Conservation (phyloP, 2,797 vertebrate genomes). For the Enteromius anoplus region DNA sequence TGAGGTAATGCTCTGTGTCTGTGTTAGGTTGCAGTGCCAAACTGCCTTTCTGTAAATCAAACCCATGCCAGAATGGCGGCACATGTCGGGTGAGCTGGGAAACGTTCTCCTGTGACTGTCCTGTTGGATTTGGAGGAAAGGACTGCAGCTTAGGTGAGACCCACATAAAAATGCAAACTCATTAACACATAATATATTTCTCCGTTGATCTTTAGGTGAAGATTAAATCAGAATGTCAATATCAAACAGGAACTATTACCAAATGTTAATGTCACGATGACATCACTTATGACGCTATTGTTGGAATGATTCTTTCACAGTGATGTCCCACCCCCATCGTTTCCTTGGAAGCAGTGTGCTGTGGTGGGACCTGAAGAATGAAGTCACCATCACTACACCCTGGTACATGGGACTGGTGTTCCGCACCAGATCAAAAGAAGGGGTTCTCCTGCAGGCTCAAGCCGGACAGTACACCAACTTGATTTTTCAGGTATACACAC, state of each 20-base stretch:
- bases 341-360: constrained; percentile 91
- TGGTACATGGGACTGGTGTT: constrained; percentile 96
- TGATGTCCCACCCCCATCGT: constrained; percentile 90
- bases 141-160: constrained; percentile 90
- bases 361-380: constrained; percentile 95
- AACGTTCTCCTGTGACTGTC: constrained; percentile 93
- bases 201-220: background rate
- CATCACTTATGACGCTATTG: constrained; percentile 19
- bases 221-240: background rate
- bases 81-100: constrained; percentile 93
- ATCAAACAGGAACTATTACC: constrained; percentile 6
- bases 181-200: background rate
- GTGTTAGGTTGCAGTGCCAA: constrained; percentile 92
- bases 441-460: constrained; percentile 90
- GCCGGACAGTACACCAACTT: constrained; percentile 90
- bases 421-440: constrained; percentile 85
- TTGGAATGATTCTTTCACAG: constrained; percentile 70
- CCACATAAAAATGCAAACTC: background rate
- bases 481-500: constrained; percentile 86
- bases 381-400: constrained; percentile 89
- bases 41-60: constrained; percentile 89
- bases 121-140: constrained; percentile 93
- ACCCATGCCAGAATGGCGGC: constrained; percentile 93
- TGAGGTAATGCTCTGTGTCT: constrained; percentile 36
- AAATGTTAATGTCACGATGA: constrained; percentile 3